Percentiles rank a stretch among this genome's conserved stretches.
Evolutionary conservation across 1,140 invertebrate genomes (phyloP).

Genomic region (Oscheius sp.): DNA sequence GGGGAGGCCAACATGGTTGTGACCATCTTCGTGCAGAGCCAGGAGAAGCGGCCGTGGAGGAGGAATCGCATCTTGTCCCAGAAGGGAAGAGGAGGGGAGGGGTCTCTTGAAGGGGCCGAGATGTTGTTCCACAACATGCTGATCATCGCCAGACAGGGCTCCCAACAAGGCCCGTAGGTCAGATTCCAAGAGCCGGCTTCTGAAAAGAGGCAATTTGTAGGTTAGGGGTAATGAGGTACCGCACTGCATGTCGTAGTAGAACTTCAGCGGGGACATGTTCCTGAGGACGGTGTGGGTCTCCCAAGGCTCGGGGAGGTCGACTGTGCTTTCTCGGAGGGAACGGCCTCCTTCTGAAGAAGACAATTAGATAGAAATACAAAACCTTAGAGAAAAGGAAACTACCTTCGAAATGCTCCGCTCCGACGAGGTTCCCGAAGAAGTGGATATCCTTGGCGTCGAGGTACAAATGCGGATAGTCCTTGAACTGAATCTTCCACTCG

Average conservation of each 20-base stretch:
- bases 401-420: slow-evolving; percentile 78
- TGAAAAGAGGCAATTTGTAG: slow-evolving; percentile 47
- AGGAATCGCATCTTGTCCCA: slow-evolving; percentile 94
- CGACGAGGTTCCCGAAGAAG: slow-evolving; percentile 83
- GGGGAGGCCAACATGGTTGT: slow-evolving; percentile 51
- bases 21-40: slow-evolving; percentile 73
- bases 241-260: slow-evolving; percentile 95
- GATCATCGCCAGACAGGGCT: slow-evolving; percentile 91
- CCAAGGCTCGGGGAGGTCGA: slow-evolving; percentile 66
- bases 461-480: slow-evolving; percentile 90
- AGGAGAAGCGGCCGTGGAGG: slow-evolving; percentile 84
- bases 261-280: slow-evolving; percentile 90
- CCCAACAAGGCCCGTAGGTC: slow-evolving; percentile 97
- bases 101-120: slow-evolving; percentile 85
- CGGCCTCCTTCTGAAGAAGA: slow-evolving; percentile 32
- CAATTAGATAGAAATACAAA: slow-evolving; percentile 5
- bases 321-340: slow-evolving; percentile 48
- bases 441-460: slow-evolving; percentile 76
- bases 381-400: slow-evolving; percentile 14
- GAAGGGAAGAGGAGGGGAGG: slow-evolving; percentile 85
- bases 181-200: slow-evolving; percentile 82
- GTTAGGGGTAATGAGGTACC: slow-evolving; percentile 58
- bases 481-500: slow-evolving; percentile 79
- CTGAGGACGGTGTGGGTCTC: slow-evolving; percentile 64
- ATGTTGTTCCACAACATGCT: slow-evolving; percentile 76